These are phyloP conservation scores for Phymanthus crucifer DNA, from an alignment of 92 coral and sea anemone genomes.

Conservation along the genomic window DNA sequence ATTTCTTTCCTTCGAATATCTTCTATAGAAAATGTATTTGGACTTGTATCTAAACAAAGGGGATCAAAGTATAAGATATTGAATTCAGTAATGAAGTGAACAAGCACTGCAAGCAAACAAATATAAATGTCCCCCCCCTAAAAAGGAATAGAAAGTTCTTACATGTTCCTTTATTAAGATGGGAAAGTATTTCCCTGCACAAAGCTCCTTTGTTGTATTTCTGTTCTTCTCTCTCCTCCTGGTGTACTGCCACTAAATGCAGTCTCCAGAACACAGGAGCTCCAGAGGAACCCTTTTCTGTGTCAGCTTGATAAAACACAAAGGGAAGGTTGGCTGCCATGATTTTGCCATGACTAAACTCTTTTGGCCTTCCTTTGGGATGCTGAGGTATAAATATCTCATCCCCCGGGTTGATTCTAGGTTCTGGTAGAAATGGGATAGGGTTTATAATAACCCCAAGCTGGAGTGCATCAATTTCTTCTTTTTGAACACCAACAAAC, in stretches of 20 bases:
- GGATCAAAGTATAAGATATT: neutral
- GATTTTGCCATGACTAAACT: slow-evolving; percentile 75
- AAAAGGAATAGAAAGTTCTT: neutral
- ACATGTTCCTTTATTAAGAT: slow-evolving; percentile 77
- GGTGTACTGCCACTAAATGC: slow-evolving; percentile 75
- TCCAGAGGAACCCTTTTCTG: slow-evolving; percentile 93
- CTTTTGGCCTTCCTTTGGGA: slow-evolving; percentile 85
- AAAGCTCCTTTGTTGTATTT: slow-evolving; percentile 86
- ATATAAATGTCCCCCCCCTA: neutral
- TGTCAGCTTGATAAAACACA: slow-evolving; percentile 85
- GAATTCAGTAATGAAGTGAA: neutral
- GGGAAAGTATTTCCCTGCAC: slow-evolving; percentile 80
- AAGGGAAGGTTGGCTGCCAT: slow-evolving; percentile 60
- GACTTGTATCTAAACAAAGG: slow-evolving; percentile 52
- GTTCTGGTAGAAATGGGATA: slow-evolving; percentile 62
- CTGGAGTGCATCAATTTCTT: slow-evolving; percentile 52
- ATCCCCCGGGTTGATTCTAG: slow-evolving; percentile 57
- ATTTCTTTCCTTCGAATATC: slow-evolving; percentile 85
- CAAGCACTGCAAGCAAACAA: neutral
- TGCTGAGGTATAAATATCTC: slow-evolving; percentile 81
- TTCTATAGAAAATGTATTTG: slow-evolving; percentile 22
- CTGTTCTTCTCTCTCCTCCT: slow-evolving; percentile 76
- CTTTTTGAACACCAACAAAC: slow-evolving; percentile 72
- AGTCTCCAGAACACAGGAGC: slow-evolving; percentile 80
- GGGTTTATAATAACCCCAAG: slow-evolving; percentile 65